Conservation (phyloP, 2,888 invertebrate genomes). For the Hipparchia semele region DNA sequence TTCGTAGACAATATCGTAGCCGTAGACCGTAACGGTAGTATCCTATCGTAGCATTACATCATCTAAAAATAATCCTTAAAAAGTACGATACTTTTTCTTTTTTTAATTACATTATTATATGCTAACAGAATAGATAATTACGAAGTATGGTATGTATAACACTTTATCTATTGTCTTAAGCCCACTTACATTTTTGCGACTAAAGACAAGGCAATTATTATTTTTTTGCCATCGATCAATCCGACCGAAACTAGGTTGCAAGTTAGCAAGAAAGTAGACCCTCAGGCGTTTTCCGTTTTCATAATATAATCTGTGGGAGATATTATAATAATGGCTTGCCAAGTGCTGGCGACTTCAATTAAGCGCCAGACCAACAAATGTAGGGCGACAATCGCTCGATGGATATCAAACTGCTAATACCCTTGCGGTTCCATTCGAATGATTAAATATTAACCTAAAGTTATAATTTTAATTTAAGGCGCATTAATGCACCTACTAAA, state of each 20-base stretch:
- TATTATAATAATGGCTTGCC: constrained; percentile 68
- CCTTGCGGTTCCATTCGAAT: neutral
- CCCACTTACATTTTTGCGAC: constrained; percentile 9
- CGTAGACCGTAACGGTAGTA: neutral
- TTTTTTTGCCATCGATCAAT: constrained; percentile 56
- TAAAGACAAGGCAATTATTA: constrained; percentile 41
- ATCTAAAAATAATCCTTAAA: neutral
- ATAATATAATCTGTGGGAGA: constrained; percentile 64
- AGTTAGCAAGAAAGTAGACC: constrained; percentile 71
- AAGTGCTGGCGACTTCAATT: constrained; percentile 68
- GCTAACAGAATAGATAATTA: neutral
- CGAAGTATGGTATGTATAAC: neutral
- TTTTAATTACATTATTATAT: neutral
- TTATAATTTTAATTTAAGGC: neutral
- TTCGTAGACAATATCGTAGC: constrained; percentile 12
- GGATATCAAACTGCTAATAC: constrained; percentile 49
- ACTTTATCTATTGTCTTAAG: constrained; percentile 13
- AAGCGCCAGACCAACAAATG: constrained; percentile 57
- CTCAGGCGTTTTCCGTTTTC: constrained; percentile 77
- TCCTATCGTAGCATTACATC: neutral
- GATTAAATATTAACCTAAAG: neutral
- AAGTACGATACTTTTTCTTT: neutral
- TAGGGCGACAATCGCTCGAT: constrained; percentile 54
- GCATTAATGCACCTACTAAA: neutral
- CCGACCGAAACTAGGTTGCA: constrained; percentile 59